phyloP scores from a whole-genome alignment of 2,888 invertebrate species.

The Choreutis nemorana region DNA sequence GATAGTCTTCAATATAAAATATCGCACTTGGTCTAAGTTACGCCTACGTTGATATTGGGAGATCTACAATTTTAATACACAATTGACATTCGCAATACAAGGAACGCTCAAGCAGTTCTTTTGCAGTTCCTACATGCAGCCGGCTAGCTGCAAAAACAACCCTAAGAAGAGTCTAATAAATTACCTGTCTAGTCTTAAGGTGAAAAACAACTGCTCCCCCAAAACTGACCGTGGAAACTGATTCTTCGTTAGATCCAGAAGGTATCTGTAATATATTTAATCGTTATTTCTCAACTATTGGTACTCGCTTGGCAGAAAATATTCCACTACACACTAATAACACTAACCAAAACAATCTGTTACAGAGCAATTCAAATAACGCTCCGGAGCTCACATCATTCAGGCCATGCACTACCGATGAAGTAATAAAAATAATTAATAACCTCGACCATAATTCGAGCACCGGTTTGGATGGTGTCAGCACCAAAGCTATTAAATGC shows the following conservation, averaged over 20 bases:
- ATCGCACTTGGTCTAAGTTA: no score
- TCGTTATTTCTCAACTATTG: constrained; percentile 3
- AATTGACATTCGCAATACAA: no score
- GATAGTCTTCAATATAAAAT: no score
- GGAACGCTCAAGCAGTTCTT: no score
- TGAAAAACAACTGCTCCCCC: no score
- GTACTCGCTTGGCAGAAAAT: neutral
- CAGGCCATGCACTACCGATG: neutral
- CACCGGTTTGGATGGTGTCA: constrained; percentile 4
- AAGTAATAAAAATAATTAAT: constrained; percentile 5
- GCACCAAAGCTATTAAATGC: constrained; percentile 4
- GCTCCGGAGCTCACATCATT: neutral
- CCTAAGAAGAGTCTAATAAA: no score
- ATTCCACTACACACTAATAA: neutral
- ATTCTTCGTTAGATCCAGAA: no score
- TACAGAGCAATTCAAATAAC: neutral
- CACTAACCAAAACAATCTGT: neutral
- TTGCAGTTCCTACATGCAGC: no score
- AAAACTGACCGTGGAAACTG: no score
- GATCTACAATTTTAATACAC: no score
- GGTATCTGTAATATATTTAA: constrained; percentile 4
- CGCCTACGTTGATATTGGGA: no score
- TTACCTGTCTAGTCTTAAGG: no score
- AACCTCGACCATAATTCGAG: constrained; percentile 3
- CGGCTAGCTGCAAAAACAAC: constrained; percentile 8